phyloP scores from a whole-genome alignment of 2,113 vertebrate species.

The Apteryx owenii region DNA sequence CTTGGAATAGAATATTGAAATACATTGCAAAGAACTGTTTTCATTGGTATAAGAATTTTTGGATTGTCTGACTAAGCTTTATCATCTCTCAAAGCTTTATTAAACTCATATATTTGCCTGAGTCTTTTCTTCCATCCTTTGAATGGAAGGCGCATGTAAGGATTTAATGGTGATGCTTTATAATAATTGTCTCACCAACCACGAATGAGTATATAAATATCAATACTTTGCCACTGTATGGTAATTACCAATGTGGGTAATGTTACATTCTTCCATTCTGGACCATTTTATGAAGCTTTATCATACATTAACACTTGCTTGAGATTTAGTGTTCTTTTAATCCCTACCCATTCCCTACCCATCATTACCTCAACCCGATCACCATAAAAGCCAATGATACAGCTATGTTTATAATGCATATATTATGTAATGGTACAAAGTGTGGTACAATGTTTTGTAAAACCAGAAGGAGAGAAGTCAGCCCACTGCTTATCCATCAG shows the following conservation, averaged over 20 bases:
- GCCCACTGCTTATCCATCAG: background rate
- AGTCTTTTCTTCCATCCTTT: background rate
- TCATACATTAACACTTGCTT: background rate
- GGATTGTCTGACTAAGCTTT: background rate
- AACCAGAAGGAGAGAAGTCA: background rate
- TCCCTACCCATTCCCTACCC: background rate
- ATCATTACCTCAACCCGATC: background rate
- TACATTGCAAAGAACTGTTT: background rate
- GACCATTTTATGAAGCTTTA: background rate
- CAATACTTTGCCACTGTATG: background rate
- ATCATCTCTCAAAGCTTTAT: background rate
- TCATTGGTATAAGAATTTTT: background rate
- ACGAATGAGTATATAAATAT: background rate
- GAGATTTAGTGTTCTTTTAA: background rate
- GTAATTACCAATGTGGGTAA: background rate
- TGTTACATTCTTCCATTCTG: background rate
- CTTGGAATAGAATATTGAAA: background rate
- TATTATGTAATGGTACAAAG: background rate
- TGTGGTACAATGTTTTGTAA: background rate
- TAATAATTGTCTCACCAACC: background rate
- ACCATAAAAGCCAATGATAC: background rate
- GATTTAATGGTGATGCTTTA: background rate
- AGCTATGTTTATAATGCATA: background rate
- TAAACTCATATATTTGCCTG: no score
- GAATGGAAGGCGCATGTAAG: background rate